A percentile compares a stretch with the other conserved stretches of the same genome.
Evolutionary conservation across 1,140 invertebrate species (phyloP).

Genomic region (Paralvinella palmiformis): DNA sequence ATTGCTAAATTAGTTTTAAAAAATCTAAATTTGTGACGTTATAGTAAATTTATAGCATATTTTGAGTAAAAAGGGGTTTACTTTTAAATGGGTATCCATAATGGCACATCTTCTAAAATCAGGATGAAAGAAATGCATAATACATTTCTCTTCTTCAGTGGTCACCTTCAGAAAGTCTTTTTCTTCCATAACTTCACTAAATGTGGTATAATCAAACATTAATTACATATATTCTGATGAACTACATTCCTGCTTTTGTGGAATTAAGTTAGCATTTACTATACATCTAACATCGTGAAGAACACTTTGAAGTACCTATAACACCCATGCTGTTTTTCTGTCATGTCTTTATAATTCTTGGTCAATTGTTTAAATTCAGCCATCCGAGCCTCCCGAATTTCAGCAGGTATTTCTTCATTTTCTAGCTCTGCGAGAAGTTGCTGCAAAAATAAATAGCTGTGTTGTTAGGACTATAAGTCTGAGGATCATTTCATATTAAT

Average conservation of each 20-base stretch:
- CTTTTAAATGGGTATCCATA: conserved; percentile 43
- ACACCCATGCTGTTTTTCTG: conserved; percentile 36
- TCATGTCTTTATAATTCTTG: conserved; percentile 29
- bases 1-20: too few relatives aligned
- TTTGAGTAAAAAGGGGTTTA: too few relatives aligned
- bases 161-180: conserved; percentile 45
- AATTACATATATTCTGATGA: background rate
- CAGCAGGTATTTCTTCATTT: conserved; percentile 39
- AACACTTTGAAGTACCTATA: conserved; percentile 30
- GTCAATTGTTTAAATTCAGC: conserved; percentile 36
- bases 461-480: too few relatives aligned
- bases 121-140: conserved; percentile 47
- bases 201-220: conserved; percentile 9
- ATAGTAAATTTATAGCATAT: too few relatives aligned
- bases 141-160: conserved; percentile 37
- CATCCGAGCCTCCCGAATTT: conserved; percentile 43
- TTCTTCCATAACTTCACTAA: conserved; percentile 37
- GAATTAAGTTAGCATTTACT: conserved; percentile 3
- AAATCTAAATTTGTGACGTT: too few relatives aligned
- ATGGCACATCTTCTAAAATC: conserved; percentile 48
- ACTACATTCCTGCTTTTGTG: too few relatives aligned
- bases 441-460: conserved; percentile 28
- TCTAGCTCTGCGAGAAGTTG: conserved; percentile 36
- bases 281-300: background rate
- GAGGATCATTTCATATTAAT: too few relatives aligned